Conservation (phyloP, 2,888 invertebrate genomes). For the Andrena trimmerana region DNA sequence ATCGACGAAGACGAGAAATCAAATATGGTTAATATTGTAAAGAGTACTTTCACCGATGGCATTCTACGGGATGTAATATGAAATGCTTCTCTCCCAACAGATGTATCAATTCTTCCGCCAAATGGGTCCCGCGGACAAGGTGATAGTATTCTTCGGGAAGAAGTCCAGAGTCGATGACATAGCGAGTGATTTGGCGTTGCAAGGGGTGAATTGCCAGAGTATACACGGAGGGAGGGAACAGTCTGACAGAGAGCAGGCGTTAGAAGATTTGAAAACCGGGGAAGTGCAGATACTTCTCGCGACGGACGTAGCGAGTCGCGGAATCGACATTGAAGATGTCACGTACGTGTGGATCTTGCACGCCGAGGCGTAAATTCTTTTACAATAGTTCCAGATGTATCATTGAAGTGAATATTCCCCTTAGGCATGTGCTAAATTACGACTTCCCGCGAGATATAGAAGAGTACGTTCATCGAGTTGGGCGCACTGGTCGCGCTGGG, state of each 20-base stretch:
- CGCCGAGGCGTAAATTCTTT: background rate
- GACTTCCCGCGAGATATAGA: conserved; percentile 98
- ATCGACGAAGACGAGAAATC: conserved; percentile 91
- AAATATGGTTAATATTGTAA: conserved; percentile 85
- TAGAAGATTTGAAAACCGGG: conserved; percentile 93
- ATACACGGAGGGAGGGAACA: conserved; percentile 97
- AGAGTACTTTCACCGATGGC: background rate
- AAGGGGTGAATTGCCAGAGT: conserved; percentile 90
- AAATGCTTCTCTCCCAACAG: conserved; percentile 81
- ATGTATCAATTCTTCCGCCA: conserved; percentile 89
- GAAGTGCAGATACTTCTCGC: conserved; percentile 94
- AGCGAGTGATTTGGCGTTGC: conserved; percentile 91
- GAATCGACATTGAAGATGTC: conserved; percentile 95
- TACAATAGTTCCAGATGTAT: background rate
- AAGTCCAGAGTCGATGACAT: conserved; percentile 94
- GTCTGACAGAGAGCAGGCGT: conserved; percentile 91
- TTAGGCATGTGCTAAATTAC: conserved; percentile 93
- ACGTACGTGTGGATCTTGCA: conserved; percentile 86
- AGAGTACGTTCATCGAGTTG: conserved; percentile 98
- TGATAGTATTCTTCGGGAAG: conserved; percentile 95
- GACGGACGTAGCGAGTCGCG: conserved; percentile 97
- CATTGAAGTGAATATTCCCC: conserved; percentile 63
- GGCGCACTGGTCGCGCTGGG: conserved; percentile 97
- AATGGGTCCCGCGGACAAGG: conserved; percentile 92
- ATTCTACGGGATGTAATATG: background rate